Evolutionary conservation across 2,888 invertebrate genomes (phyloP), one percentile per base, ranked within the genome.

Genomic region (Sesia apiformis): DNA sequence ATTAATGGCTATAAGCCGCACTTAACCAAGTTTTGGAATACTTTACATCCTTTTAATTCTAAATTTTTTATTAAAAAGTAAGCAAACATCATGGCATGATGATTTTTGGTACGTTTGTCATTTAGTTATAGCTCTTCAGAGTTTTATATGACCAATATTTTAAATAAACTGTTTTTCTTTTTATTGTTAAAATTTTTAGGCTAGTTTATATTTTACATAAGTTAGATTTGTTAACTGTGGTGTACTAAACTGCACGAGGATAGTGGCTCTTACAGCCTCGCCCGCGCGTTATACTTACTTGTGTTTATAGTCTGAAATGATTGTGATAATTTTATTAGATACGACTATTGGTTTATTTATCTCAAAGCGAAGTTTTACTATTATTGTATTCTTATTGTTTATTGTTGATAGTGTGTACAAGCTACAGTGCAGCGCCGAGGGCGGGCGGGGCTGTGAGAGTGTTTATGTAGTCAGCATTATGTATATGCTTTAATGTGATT

Each of bases 401-500:
- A 75, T 74, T 76, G 75, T 77, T 73, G 71, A 69, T 72, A 70
- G 69, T 64, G 66, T 69, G 54, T 61, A 64, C 68, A 23, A 23
- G 23, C 23, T 23, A 23, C 23, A 65, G 64, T 57, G 63, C 60
- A 60, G 56, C 53, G 67, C 64, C 52, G 55, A 53, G 60, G 58
- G 60, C 57, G 70, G 71, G 69, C 42, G 42, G 7, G 42, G 42
- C 42, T 42, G 42, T 82, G 75, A 81, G 84, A 84, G 84, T 78
- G 66, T 75, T 80, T 85, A 84, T 87, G 89, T 90, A 90, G 90
- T 90, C 90, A 89, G 88, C 88, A 89, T 88, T 90, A 90, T 89
- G 84, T 88, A 88, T 90, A 89, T 90, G 89, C 90, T 90, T 90
- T 88, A 89, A 88, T 90, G 90, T 90, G 90, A 90, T 90, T 90